Evolutionary conservation across 2,888 invertebrate species (phyloP), one percentile per base, ranked within the genome.

Genomic region (Heliconius ismenius): DNA sequence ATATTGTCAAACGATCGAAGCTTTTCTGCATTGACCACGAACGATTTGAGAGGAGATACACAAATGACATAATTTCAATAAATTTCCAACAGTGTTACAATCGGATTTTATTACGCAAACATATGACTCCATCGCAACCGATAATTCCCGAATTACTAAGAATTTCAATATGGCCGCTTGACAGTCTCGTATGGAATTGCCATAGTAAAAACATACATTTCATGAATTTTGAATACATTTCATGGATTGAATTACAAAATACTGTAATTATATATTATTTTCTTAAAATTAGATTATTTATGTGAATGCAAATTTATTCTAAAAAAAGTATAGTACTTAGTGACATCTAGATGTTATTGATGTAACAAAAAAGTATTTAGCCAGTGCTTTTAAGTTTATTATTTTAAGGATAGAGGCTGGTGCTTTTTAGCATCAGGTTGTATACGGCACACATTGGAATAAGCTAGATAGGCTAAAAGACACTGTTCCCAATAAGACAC

Each of bases 61-160:
- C 89, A 91, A 91, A 91, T 91, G 91, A 92, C 93, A 94, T 94
- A 92, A 92, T 92, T 92, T 93, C 89, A 91, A 91, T 87, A 90
- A 91, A 90, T 89, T 90, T 87, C 88, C 93, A 91, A 91, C 88
- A 86, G 90, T 91, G 90, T 87, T 90, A 89, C 86, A 87, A 89
- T 91, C 90, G 88, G 91, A 93, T 90, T 90, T 92, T 89, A 91
- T 89, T 90, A 90, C 87, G 91, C 88, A 91, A 94, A 92, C 93
- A 89, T 93, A 87, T 87, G 93, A 93, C 94, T 94, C 94, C 94
- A 94, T 94, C 87, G 94, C 94, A 92, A 91, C 90, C 90, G 92
- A 91, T 91, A 93, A 90, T 92, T 92, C 89, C 87, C 87, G 88
- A 91, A 88, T 90, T 86, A 92, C 91, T 92, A 90, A 89, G 86